Conservation (phyloP, 2,113 vertebrate species). For the Calonectris borealis region DNA sequence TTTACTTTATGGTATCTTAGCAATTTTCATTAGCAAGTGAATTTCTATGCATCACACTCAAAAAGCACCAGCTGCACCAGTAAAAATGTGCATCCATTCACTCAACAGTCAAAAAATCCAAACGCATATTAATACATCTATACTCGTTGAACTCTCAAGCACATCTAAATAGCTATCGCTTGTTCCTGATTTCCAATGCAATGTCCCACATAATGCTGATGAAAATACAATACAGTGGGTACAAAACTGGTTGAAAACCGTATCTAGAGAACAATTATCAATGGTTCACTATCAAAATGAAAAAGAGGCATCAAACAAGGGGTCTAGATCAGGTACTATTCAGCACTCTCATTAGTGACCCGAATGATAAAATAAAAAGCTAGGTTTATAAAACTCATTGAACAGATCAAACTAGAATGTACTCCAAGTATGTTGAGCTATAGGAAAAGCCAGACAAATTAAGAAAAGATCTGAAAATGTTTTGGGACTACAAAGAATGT, state of each 20-base stretch:
- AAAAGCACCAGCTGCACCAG: conserved; percentile 54
- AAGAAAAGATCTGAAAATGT: not conserved
- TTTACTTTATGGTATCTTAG: conserved; percentile 48
- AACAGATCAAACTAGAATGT: not conserved
- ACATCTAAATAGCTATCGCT: conserved; percentile 2
- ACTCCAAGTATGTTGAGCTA: not conserved
- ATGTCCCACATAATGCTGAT: not conserved
- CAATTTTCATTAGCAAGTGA: conserved; percentile 53
- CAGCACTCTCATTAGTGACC: not conserved
- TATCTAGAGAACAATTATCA: not conserved
- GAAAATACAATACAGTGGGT: not conserved
- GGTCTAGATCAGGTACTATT: not conserved
- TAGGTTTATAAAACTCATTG: not conserved
- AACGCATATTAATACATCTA: conserved; percentile 6
- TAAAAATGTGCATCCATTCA: conserved; percentile 42
- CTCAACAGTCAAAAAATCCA: conserved; percentile 29
- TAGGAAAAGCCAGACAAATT: not conserved
- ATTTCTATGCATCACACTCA: conserved; percentile 38
- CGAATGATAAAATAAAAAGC: not conserved
- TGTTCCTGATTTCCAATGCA: not conserved
- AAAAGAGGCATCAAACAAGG: not conserved
- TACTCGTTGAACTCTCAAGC: not conserved
- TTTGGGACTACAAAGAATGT: not conserved
- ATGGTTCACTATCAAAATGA: not conserved
- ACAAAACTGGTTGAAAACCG: not conserved